Evolutionary conservation across 2,888 invertebrate species (phyloP), one percentile per base, ranked within the genome.

Genomic region (Petrophora chlorosata): DNA sequence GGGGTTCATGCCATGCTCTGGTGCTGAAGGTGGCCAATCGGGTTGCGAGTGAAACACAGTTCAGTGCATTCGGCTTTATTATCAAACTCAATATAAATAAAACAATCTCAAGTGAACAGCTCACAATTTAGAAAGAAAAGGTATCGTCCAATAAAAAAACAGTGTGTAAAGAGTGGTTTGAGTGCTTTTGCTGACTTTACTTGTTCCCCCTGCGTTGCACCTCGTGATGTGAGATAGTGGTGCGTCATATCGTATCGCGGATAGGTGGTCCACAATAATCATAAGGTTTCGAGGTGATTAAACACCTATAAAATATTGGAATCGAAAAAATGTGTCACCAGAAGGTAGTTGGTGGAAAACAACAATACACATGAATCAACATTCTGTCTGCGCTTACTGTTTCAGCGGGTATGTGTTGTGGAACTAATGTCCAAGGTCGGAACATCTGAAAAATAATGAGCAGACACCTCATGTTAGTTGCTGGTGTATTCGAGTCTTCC

Each of bases 361-460:
- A 85, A 82, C 82, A 78, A 83, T 82, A 85, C 85, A 88, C 87
- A 86, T 78, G 75, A 81, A 88, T n/a, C 85, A 87, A 88, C 82
- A 87, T 80, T 82, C 55, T 70, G 83, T 79, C 84, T 79, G 85
- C 84, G 87, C 89, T 90, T 90, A 90, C 89, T 82, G 88, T 89
- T 83, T 88, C 89, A 82, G 77, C 87, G 81, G 84, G 79, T 75
- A 81, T 81, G 83, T 85, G 86, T 76, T 79, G 89, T 81, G 85
- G 84, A 85, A 89, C 77, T 85, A 90, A 89, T 70, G 85, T 86
- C 89, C 89, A 90, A 78, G 87, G 88, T 75, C 84, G 85, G 82
- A 89, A 85, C 76, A 90, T 90, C 89, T 90, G 89, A 88, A 90
- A 86, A 88, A 86, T 67, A 88, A 88, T 67, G 88, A 90, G 85